Percentiles rank a stretch among this genome's conserved stretches.
These are phyloP conservation scores for Silurus meridionalis DNA, from an alignment of 2,113 vertebrate species.

Conservation along the genomic window DNA sequence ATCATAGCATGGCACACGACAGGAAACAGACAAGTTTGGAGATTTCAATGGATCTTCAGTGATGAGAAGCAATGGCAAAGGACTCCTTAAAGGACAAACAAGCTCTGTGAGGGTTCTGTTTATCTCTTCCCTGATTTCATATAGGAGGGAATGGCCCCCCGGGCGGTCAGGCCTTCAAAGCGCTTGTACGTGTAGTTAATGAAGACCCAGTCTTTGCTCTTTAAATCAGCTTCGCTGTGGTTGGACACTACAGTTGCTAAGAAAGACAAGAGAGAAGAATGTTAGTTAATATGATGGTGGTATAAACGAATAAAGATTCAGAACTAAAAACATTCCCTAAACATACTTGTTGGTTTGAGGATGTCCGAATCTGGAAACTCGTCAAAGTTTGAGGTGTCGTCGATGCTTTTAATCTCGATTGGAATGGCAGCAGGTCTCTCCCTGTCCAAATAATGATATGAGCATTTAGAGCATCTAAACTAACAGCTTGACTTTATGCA, in stretches of 20 bases:
- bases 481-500: not conserved
- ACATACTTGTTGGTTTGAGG: slow-evolving; percentile 88
- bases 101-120: slow-evolving; percentile 28
- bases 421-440: slow-evolving; percentile 96
- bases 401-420: slow-evolving; percentile 98
- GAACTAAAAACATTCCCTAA: not conserved
- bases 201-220: slow-evolving; percentile 99
- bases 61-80: slow-evolving; percentile 9
- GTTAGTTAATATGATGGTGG: not conserved
- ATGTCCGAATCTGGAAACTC: slow-evolving; percentile 99
- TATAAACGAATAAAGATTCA: not conserved
- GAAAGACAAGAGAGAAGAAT: not conserved
- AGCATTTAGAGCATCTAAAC: not conserved
- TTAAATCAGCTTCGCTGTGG: slow-evolving; percentile 90
- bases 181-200: slow-evolving; percentile 99
- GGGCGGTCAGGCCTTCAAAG: slow-evolving; percentile 93
- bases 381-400: slow-evolving; percentile 98
- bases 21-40: slow-evolving; percentile 17
- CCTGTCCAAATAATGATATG: slow-evolving; percentile 66
- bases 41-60: not conserved
- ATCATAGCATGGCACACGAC: slow-evolving; percentile 10
- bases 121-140: slow-evolving; percentile 92
- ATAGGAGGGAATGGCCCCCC: slow-evolving; percentile 94
- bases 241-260: slow-evolving; percentile 73
- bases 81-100: slow-evolving; percentile 6